phyloP scores from a whole-genome alignment of 2,113 vertebrate species.

The Acanthochromis polyacanthus region DNA sequence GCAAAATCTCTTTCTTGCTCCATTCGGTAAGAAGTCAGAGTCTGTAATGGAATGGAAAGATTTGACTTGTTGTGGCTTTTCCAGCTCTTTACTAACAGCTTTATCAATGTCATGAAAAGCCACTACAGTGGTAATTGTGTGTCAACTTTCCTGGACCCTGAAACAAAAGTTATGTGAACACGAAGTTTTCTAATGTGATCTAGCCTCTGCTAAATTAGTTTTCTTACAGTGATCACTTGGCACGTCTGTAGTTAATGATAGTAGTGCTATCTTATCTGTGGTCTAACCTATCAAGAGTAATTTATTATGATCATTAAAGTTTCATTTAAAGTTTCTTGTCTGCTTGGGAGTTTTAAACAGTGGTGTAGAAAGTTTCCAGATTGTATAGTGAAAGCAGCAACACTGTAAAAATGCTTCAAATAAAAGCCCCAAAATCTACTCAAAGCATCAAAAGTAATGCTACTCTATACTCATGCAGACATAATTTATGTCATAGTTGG shows the following conservation, averaged over 20 bases:
- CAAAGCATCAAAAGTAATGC: no score
- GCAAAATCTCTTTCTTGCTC: constrained; percentile 24
- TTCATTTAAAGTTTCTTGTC: no score
- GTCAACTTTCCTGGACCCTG: constrained; percentile 42
- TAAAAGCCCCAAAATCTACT: no score
- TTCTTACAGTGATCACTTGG: constrained; percentile 26
- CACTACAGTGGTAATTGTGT: constrained; percentile 59
- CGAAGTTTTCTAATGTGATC: constrained; percentile 27
- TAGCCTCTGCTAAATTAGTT: constrained; percentile 41
- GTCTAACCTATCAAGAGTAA: constrained; percentile 7
- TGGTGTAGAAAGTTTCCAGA: neutral
- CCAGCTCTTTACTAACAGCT: constrained; percentile 38
- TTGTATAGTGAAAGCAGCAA: no score
- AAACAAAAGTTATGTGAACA: constrained; percentile 55
- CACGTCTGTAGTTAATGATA: constrained; percentile 10
- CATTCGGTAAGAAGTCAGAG: constrained; percentile 8
- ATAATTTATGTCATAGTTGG: neutral
- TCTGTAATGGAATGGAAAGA: constrained; percentile 23
- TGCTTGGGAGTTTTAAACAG: constrained; percentile 1
- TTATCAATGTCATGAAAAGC: constrained; percentile 60
- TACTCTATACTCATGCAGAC: neutral
- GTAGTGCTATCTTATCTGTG: constrained; percentile 17
- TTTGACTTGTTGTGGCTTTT: constrained; percentile 48
- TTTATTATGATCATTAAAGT: constrained; percentile 31
- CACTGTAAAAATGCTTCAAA: no score